phyloP scores from a whole-genome alignment of 2,797 vertebrate species.

The Eulemur albifrons region DNA sequence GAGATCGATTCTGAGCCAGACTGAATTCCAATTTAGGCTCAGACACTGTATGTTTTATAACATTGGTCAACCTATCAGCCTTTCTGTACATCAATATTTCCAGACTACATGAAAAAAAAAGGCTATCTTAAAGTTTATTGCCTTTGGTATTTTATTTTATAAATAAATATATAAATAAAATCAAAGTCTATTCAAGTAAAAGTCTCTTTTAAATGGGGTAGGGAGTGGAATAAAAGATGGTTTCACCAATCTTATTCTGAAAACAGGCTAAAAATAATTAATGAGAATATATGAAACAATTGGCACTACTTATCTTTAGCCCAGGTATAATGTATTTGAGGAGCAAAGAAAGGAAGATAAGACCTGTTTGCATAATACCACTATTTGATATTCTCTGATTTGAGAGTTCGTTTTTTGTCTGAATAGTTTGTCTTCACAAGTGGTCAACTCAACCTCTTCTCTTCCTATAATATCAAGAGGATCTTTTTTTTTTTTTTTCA shows the following conservation, averaged over 20 bases:
- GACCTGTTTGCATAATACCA: not conserved
- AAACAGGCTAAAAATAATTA: slow-evolving; percentile 53
- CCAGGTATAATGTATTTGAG: not conserved
- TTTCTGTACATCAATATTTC: not conserved
- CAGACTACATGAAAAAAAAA: not conserved
- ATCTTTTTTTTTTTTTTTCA: not conserved
- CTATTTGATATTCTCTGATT: slow-evolving; percentile 32
- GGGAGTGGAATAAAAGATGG: not conserved
- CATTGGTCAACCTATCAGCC: not conserved
- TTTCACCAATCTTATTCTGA: not conserved
- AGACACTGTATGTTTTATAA: not conserved
- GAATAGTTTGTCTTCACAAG: not conserved
- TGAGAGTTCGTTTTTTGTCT: not conserved
- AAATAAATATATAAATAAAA: not conserved
- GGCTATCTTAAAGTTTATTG: not conserved
- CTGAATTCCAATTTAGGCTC: not conserved
- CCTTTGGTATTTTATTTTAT: slow-evolving; percentile 28
- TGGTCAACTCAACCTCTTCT: not conserved
- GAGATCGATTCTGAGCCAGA: not conserved
- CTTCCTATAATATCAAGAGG: not conserved
- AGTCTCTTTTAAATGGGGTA: not conserved
- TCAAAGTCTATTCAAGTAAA: slow-evolving; percentile 49
- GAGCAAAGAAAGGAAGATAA: not conserved
- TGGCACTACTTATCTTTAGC: not conserved
- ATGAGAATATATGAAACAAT: not conserved